Evolutionary conservation across 2,888 invertebrate species (phyloP), one percentile per base, ranked within the genome.

Genomic region (Copidosoma aretas): DNA sequence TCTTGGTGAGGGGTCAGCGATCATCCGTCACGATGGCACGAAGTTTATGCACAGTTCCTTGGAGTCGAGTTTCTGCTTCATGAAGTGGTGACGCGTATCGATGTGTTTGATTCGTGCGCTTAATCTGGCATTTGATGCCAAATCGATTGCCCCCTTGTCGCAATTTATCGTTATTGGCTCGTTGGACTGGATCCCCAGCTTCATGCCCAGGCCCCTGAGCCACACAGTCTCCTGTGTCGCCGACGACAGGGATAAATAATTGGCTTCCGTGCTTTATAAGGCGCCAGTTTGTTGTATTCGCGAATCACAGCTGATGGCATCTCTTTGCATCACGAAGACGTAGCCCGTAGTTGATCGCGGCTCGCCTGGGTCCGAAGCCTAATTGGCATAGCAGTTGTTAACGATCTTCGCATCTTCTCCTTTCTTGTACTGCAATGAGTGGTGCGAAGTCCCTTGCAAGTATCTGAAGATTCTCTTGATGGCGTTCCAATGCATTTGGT

Each of bases 321-420:
- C 72, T 19, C 72, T 67, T 57, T 54, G 73, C 21, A 74, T 22
- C 19, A 67, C 64, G 2, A 73, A 73, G 51, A 73, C 24, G 22
- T 70, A 71, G n/a, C 72, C 74, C 10, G 68, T 58, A 10, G 73
- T 72, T 5, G 73, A 72, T 24, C 64, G 71, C 1, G 71, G 68
- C 32, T 72, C 68, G 19, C 71, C 22, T 19, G 63, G 61, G 51
- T 75, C 73, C 71, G 67, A 64, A 53, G 74, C 60, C 25, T 67
- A 76, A 51, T 71, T 74, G 39, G 75, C 70, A 68, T 77, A 74
- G 43, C 75, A 65, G 14, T 68, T 59, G 22, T 72, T 74, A 68
- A 74, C 71, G 52, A 76, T 51, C 15, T 56, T 5, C 10, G 15
- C 0, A 10, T 64, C 43, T 14, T 24, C 58, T n/a, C 60, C 21